A percentile compares a stretch with the other conserved stretches of the same genome.
Conservation (phyloP, 2,888 invertebrate species). For the Bibio marci region DNA sequence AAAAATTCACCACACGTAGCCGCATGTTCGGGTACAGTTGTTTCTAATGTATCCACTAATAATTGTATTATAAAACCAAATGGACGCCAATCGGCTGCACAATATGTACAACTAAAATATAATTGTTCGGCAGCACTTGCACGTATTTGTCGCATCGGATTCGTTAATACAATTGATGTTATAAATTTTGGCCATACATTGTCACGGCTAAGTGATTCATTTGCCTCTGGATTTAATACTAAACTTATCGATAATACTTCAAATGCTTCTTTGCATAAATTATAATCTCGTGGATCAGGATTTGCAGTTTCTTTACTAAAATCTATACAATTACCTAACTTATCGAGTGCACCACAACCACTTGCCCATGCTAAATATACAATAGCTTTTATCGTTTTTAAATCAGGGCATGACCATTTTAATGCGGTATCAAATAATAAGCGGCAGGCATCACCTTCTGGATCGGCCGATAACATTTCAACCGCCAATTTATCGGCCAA, state of each 20-base stretch:
- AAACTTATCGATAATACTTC: constrained; percentile 83
- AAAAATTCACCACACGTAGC: constrained; percentile 29
- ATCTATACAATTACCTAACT: constrained; percentile 41
- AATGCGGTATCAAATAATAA: constrained; percentile 37
- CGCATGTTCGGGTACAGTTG: constrained; percentile 23
- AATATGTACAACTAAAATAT: constrained; percentile 28
- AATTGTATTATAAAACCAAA: constrained; percentile 27
- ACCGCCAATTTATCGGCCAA: constrained; percentile 66
- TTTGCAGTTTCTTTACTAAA: constrained; percentile 19
- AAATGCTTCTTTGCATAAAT: constrained; percentile 79
- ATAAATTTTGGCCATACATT: constrained; percentile 78
- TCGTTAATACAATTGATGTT: constrained; percentile 72
- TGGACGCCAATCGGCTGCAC: constrained; percentile 28
- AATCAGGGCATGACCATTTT: constrained; percentile 53
- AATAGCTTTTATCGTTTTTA: constrained; percentile 52
- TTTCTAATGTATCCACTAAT: constrained; percentile 24
- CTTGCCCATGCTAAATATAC: constrained; percentile 66
- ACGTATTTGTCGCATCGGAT: constrained; percentile 48
- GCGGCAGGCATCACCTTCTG: constrained; percentile 33
- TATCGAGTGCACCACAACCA: constrained; percentile 52
- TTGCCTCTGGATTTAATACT: constrained; percentile 71
- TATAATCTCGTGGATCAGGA: constrained; percentile 46
- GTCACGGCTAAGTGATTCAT: constrained; percentile 67
- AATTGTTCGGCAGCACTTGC: constrained; percentile 28
- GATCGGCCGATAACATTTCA: constrained; percentile 35